Evolutionary conservation across 1,140 invertebrate species (phyloP).

Genomic region (Drosophila pachea): DNA sequence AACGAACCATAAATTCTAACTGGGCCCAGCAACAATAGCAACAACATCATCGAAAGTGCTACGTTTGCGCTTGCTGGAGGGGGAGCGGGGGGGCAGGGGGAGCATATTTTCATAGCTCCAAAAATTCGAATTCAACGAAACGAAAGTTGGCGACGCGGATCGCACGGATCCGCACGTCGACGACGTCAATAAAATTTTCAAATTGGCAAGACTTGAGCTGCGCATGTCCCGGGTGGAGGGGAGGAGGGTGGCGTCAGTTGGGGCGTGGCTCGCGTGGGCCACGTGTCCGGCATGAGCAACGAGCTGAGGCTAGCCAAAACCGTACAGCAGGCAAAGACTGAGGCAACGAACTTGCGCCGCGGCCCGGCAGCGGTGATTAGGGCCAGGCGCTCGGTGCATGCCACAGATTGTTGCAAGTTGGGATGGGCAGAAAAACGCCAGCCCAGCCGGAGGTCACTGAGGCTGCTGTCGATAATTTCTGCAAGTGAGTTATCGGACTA

Average conservation of each 20-base stretch:
- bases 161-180: conserved; percentile 58
- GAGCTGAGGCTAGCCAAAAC: background rate
- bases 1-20: conserved; percentile 61
- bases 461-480: too few species aligned
- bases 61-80: too few species aligned
- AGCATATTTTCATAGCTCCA: conserved; percentile 48
- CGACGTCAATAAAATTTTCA: conserved; percentile 72
- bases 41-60: conserved; percentile 50
- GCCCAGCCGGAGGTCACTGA: too few species aligned
- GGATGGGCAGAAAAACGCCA: too few species aligned
- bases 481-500: too few species aligned
- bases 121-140: conserved; percentile 43
- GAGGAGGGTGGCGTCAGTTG: conserved; percentile 4
- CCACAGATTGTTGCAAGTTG: conserved; percentile 27
- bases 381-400: conserved; percentile 34
- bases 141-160: conserved; percentile 51
- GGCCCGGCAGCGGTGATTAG: conserved; percentile 29
- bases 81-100: too few species aligned
- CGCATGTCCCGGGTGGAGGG: background rate
- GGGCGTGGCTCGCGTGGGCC: conserved; percentile 37
- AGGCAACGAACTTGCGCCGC: conserved; percentile 53
- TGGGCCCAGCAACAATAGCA: conserved; percentile 35
- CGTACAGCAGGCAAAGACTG: conserved; percentile 46
- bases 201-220: conserved; percentile 56
- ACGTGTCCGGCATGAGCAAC: conserved; percentile 52